Evolutionary conservation across 2,888 invertebrate genomes (phyloP), one percentile per base, ranked within the genome.

Genomic region (Meteorus colon): DNA sequence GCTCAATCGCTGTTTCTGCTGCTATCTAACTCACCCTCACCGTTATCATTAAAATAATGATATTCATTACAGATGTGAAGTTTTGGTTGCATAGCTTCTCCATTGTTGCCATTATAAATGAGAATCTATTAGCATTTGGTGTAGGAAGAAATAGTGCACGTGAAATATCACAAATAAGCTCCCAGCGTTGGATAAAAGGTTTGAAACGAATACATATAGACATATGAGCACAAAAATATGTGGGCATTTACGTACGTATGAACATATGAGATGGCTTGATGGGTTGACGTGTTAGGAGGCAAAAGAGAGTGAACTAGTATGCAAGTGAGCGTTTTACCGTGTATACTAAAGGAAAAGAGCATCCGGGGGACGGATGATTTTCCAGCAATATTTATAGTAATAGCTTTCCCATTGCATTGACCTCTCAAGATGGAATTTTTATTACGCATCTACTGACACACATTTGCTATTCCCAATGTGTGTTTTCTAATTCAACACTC

Each of bases 381-480:
- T n/a, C 19, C 8, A 55, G 5, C 24, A 10, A 55, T 55, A 55
- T 24, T 48, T 24, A 24, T 41, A 12, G 48, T 14, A 27, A 16
- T 19, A 45, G 67, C 45, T 27, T 27, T 45, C 29, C n/a, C 16
- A 68, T 29, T 31, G 68, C 29, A 68, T 31, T 51, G 27, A 2
- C 29, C 27, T 48, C n/a, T 29, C 5, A 41, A 51, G 51, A 68
- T 68, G n/a, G 29, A 68, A 68, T 48, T 68, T 68, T 27, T n/a
- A 45, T 68, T 48, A 29, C 8, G 31, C 48, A 29, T n/a, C 19
- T 19, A 27, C 51, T 48, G 29, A 48, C 27, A 51, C 8, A 4
- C 66, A 66, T 19, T 41, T 66, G 66, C 66, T 66, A 24, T 4
- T 41, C 3, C 0, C 6, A 6, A 29, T 63, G 14, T 31, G n/a